Base-by-base conservation (phyloP, 2,888 invertebrate genomes). In the Eurois occulta region DNA sequence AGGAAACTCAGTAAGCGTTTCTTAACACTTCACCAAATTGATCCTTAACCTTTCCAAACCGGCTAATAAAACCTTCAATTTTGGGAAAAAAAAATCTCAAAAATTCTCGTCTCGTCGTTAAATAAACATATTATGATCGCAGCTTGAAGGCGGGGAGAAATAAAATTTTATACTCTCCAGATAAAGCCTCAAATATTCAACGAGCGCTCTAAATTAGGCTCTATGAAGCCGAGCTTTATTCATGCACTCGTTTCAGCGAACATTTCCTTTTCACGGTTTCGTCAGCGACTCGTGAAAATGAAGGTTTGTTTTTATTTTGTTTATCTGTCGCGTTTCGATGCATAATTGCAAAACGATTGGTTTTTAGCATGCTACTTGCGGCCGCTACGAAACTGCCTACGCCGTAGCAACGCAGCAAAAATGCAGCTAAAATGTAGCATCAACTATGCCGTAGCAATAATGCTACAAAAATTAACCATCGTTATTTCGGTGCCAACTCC, bases 151-250 rank as follows among this genome's bases (percentile, higher is more conserved):
- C 75, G 41, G 46, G 72, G 52, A 60, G 69, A 74, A 87, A 91
- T 91, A 90, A 91, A 89, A 91, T 89, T 87, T 88, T 86, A 91
- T 85, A 85, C 85, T 88, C 84, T 79, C 74, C 86, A 89, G 89
- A 89, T 90, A 90, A 85, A 86, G 77, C 83, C 83, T 91, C 86
- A 89, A 91, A 91, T 91, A 91, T 91, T 91, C 91, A 90, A 81
- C 68, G 76, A 72, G 79, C 72, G 77, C 74, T 81, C 84, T 88
- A 88, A 91, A 91, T 90, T 89, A 89, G 87, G 74, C 85, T 78
- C 81, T 85, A 85, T 86, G 84, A 76, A 88, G 80, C 68, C 78
- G 68, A 75, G 72, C 82, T 72, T 82, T 87, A 85, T 85, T 86
- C 88, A 86, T 79, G 80, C 84, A 77, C 67, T 81, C 81, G 68